Evolutionary conservation across 1,140 invertebrate genomes (phyloP).

Genomic region (Gryon sp.): DNA sequence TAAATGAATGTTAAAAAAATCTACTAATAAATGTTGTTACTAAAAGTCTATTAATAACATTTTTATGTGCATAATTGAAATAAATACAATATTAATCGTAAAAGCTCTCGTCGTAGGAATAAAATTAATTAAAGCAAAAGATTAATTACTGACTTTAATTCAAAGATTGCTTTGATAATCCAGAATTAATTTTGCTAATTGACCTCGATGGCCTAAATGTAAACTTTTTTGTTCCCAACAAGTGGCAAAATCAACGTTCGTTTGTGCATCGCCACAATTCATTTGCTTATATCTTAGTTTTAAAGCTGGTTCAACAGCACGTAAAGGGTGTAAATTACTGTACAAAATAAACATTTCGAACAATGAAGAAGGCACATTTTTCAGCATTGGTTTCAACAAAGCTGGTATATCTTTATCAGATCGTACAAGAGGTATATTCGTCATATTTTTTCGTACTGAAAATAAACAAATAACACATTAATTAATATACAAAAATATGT

Average conservation of each 20-base stretch:
- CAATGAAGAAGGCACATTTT: slow-evolving; percentile 76
- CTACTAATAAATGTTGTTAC: too few species aligned
- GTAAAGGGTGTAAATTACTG: slow-evolving; percentile 83
- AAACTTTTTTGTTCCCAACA: slow-evolving; percentile 70
- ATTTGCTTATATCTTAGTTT: slow-evolving; percentile 81
- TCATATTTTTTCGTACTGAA: slow-evolving; percentile 83
- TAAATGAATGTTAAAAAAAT: too few species aligned
- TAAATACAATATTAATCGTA: background rate
- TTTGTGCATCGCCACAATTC: slow-evolving; percentile 66
- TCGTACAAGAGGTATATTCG: slow-evolving; percentile 82
- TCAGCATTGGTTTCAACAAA: slow-evolving; percentile 71
- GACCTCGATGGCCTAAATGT: slow-evolving; percentile 76
- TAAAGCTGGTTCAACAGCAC: slow-evolving; percentile 86
- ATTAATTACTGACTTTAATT: background rate
- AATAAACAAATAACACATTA: slow-evolving; percentile 26
- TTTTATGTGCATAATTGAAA: too few species aligned
- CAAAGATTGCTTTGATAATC: slow-evolving; percentile 70
- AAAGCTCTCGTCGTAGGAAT: slow-evolving; percentile 12
- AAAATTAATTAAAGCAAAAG: slow-evolving; percentile 3
- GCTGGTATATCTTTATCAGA: slow-evolving; percentile 83
- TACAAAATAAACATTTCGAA: slow-evolving; percentile 84
- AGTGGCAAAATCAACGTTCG: slow-evolving; percentile 62
- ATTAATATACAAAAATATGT: slow-evolving; percentile 17
- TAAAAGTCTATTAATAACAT: too few species aligned
- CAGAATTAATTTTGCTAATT: slow-evolving; percentile 77